A percentile compares a stretch with the other conserved stretches of the same genome.
phyloP scores from a whole-genome alignment of 2,113 vertebrate species.

The Ammodramus savannarum region DNA sequence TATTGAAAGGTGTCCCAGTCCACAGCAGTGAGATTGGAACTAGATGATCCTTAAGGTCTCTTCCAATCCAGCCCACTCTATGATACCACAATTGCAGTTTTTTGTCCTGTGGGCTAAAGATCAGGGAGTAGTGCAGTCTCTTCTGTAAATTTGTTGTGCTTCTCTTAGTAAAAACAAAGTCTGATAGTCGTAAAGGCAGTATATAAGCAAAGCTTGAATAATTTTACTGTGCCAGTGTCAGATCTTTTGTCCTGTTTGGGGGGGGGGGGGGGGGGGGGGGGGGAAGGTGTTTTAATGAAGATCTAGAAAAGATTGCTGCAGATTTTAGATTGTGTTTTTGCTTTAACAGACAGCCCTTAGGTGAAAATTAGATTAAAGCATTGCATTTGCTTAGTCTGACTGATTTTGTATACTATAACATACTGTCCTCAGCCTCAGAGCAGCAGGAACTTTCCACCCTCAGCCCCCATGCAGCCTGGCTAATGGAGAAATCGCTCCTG shows the following conservation, averaged over 20 bases:
- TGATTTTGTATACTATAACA: background rate
- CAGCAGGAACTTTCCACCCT: background rate
- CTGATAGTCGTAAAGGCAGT: background rate
- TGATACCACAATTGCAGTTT: background rate
- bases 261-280: no score
- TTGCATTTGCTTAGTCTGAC: background rate
- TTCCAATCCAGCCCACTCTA: background rate
- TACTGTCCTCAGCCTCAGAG: background rate
- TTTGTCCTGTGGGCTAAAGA: background rate
- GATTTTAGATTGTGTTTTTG: background rate
- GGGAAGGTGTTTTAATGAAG: background rate
- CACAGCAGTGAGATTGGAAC: background rate
- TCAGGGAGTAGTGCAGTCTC: background rate
- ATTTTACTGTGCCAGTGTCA: background rate
- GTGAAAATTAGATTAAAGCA: background rate
- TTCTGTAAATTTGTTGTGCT: background rate
- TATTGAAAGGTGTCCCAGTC: background rate
- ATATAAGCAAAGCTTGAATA: background rate
- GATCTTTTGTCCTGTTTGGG: background rate
- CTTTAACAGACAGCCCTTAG: background rate
- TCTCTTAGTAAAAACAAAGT: background rate
- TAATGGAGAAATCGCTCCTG: background rate
- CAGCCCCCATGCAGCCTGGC: background rate
- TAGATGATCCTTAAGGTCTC: background rate
- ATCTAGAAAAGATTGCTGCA: background rate